Conservation (phyloP, 2,888 invertebrate genomes). For the Sinelater perroti region DNA sequence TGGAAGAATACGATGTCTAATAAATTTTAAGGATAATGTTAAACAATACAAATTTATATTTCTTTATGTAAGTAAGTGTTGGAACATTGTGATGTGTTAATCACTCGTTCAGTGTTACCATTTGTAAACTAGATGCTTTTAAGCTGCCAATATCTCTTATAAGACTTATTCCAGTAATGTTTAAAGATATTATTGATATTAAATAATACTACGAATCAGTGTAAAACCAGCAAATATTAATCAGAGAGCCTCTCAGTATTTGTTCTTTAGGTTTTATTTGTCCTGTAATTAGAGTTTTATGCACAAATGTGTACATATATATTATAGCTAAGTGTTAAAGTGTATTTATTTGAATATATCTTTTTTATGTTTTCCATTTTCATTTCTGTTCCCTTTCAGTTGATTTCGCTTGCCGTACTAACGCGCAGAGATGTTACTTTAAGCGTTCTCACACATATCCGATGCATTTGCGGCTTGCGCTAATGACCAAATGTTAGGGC, state of each 20-base stretch:
- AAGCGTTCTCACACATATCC: too few species aligned
- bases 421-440: too few species aligned
- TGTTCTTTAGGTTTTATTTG: conserved; percentile 33
- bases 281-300: too few species aligned
- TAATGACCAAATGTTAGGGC: conserved; percentile 31
- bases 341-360: conserved; percentile 38
- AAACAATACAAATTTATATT: too few species aligned
- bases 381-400: conserved; percentile 13
- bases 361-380: conserved; percentile 35
- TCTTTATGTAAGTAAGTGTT: conserved; percentile 9
- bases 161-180: conserved; percentile 33
- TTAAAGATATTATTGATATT: conserved; percentile 20
- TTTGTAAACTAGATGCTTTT: conserved; percentile 12
- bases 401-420: too few species aligned
- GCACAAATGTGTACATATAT: conserved; percentile 38
- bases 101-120: conserved; percentile 14
- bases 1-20: too few species aligned
- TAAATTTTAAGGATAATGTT: too few species aligned
- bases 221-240: conserved; percentile 38
- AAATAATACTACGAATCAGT: conserved; percentile 21
- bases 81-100: conserved; percentile 13
- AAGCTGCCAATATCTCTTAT: conserved; percentile 24
- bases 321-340: conserved; percentile 32
- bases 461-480: conserved; percentile 23
- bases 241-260: conserved; percentile 43